Conservation (phyloP, 2,888 invertebrate genomes). For the Nemotelus pantherinus region DNA sequence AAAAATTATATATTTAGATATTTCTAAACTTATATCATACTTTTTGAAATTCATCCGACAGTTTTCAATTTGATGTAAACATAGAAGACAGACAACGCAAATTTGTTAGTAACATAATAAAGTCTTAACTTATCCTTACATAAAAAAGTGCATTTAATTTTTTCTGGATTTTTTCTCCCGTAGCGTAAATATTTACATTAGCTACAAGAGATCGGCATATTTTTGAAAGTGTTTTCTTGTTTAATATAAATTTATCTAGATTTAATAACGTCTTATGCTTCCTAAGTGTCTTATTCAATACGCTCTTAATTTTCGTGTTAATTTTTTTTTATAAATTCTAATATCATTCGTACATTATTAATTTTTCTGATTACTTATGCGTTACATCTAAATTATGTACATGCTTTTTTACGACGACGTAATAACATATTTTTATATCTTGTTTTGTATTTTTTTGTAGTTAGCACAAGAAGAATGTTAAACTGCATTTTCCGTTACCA, state of each 20-base stretch:
- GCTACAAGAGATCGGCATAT: too few relatives aligned
- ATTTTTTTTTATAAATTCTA: slow-evolving; percentile 18
- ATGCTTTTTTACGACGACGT: slow-evolving; percentile 13
- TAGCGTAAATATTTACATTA: not conserved
- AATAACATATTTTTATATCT: slow-evolving; percentile 1
- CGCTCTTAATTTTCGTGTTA: not conserved
- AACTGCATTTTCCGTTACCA: not conserved
- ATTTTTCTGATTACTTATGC: not conserved
- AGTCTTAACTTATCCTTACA: too few relatives aligned
- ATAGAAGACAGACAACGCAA: too few relatives aligned
- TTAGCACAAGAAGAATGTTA: not conserved
- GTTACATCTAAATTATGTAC: slow-evolving; percentile 22
- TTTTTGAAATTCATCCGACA: too few relatives aligned
- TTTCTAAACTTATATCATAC: too few relatives aligned
- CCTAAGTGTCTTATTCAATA: not conserved
- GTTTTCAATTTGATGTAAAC: too few relatives aligned
- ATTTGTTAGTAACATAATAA: too few relatives aligned
- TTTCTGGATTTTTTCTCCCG: too few relatives aligned
- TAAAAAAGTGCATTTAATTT: too few relatives aligned
- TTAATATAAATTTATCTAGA: too few relatives aligned
- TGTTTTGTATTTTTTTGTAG: not conserved
- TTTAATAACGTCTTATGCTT: not conserved
- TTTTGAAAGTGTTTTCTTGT: too few relatives aligned
- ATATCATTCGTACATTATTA: not conserved
- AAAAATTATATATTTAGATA: too few relatives aligned